Base-by-base conservation (phyloP, 1,140 invertebrate species). In the Dreissena polymorpha region DNA sequence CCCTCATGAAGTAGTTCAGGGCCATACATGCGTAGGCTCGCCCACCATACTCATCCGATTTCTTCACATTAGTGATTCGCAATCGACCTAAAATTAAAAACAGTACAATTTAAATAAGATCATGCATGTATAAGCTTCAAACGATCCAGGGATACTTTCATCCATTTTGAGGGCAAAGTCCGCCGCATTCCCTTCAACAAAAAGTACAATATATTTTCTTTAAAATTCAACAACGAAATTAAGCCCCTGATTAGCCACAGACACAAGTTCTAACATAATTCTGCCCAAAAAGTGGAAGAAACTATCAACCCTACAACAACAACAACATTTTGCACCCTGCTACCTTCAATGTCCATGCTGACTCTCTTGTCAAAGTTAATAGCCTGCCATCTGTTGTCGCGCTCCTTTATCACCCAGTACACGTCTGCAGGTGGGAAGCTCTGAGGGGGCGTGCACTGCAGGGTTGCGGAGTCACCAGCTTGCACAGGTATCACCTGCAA, bases 331-430 rank as follows among this genome's bases (percentile, higher is more conserved):
- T 3, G 39, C 10, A 3, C 82, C 84, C 71, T 81, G 84, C 72
- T 83, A 92, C 91, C 90, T 87, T 91, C 90, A 69, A 88, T 85
- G 83, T 92, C 91, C 84, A 88, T 87, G 13, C 90, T 88, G 23
- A 92, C 84, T 50, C 91, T 81, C 16, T 86, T 86, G 65, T 89
- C 83, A 27, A 86, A 88, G 70, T 90, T 90, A n/a, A 91, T 87
- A 8, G 88, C 86, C 10, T 82, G 64, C 55, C 87, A 84, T 14
- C 86, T 67, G 14, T 86, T 87, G 39, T 57, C 64, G 27, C 10
- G n/a, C 14, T 85, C 83, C 51, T 87, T 87, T 5, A 86, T 77
- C 1, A 88, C 84, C 91, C 91, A 92, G 76, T 86, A 88, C 12
- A 92, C 85, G 18, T 79, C 77, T 2, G 91, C 78, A 23, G 77